Conservation (phyloP, 2,797 vertebrate species). For the Enteromius thamalakanensis region DNA sequence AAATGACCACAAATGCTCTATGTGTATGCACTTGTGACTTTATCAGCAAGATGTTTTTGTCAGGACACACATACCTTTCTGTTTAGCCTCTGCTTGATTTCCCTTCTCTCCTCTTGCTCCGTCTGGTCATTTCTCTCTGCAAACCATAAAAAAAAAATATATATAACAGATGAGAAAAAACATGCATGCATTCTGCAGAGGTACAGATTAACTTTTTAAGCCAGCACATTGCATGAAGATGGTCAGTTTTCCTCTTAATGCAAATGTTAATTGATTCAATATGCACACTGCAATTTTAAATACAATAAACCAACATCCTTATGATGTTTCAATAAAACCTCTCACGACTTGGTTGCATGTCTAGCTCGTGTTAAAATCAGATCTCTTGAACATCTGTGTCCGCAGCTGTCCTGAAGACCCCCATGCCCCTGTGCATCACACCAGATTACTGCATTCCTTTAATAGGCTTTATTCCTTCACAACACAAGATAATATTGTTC, state of each 20-base stretch:
- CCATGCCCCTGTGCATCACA: not conserved
- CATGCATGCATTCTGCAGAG: not conserved
- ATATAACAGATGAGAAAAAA: conserved; percentile 34
- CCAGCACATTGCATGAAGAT: not conserved
- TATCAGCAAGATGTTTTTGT: not conserved
- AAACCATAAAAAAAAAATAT: not conserved
- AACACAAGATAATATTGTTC: conserved; percentile 9
- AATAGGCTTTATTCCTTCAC: conserved; percentile 22
- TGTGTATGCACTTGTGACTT: not conserved
- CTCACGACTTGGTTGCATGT: not conserved
- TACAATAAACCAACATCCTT: not conserved
- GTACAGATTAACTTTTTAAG: conserved; percentile 15
- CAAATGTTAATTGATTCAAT: not conserved
- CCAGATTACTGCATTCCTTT: conserved; percentile 19
- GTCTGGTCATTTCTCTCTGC: conserved; percentile 96
- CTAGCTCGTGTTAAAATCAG: not conserved
- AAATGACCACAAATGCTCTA: not conserved
- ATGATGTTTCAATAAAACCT: not conserved
- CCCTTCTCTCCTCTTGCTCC: conserved; percentile 93
- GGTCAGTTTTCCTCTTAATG: not conserved
- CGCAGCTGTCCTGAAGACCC: conserved; percentile 29
- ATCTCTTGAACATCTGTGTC: conserved; percentile 30
- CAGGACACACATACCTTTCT: conserved; percentile 84
- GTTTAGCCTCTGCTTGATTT: conserved; percentile 95
- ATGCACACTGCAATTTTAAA: not conserved